Conservation (phyloP, 2,888 invertebrate genomes). For the Polietes domitor region DNA sequence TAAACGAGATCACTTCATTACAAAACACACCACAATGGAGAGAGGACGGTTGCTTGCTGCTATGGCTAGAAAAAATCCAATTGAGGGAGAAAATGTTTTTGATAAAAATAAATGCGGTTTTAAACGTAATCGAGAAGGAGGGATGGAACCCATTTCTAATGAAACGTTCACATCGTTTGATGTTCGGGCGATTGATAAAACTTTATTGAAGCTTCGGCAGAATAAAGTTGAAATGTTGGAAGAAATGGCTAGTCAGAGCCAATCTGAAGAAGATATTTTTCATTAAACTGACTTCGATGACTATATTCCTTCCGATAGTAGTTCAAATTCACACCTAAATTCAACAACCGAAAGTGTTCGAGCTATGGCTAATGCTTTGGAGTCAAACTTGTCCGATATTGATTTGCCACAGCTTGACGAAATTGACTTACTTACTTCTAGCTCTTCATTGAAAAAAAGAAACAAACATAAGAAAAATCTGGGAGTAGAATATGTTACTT, state of each 20-base stretch:
- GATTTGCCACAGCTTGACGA: too few species aligned
- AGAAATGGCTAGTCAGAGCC: not conserved
- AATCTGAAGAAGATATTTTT: slow-evolving; percentile 35
- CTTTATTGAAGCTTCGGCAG: not conserved
- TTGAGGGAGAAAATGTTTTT: too few species aligned
- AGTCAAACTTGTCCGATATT: not conserved
- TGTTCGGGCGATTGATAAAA: not conserved
- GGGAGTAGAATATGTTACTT: not conserved
- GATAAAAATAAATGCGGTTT: not conserved
- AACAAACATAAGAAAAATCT: not conserved
- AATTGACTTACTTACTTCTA: not conserved
- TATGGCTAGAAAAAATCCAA: not conserved
- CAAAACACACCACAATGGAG: too few species aligned
- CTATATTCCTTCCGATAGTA: slow-evolving; percentile 21
- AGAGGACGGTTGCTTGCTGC: not conserved
- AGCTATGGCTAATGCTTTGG: not conserved
- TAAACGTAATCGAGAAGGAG: not conserved
- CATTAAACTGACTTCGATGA: slow-evolving; percentile 31
- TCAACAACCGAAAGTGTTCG: not conserved
- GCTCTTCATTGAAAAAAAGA: not conserved
- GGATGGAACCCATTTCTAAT: not conserved
- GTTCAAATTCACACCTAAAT: too few species aligned
- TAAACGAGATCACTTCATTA: too few species aligned
- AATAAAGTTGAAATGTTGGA: not conserved
- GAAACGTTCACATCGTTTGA: not conserved